Evolutionary conservation across 2,113 vertebrate genomes (phyloP).

Genomic region (Anas platyrhynchos): DNA sequence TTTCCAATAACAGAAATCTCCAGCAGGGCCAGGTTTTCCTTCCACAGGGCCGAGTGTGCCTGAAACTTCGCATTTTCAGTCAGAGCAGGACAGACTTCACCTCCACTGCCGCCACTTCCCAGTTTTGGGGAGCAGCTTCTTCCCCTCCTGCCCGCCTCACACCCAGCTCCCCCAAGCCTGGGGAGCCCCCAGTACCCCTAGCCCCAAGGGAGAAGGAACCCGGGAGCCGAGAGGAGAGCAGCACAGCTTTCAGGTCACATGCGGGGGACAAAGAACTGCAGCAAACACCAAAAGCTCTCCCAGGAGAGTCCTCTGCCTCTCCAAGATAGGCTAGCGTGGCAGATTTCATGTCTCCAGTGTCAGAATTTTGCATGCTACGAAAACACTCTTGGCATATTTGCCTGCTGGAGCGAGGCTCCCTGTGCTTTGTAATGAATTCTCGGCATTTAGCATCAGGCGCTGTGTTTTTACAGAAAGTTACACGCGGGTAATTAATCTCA

Average conservation of each 20-base stretch:
- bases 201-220: not conserved
- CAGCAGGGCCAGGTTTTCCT: not conserved
- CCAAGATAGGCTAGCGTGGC: not conserved
- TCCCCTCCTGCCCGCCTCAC: not conserved
- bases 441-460: not conserved
- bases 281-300: not conserved
- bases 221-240: not conserved
- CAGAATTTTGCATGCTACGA: not conserved
- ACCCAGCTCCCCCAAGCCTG: not conserved
- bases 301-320: not conserved
- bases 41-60: not conserved
- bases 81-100: not conserved
- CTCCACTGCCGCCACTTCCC: not conserved
- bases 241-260: not conserved
- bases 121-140: not conserved
- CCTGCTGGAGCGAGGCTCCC: not conserved
- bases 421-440: constrained; percentile 51
- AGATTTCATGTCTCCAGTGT: not conserved
- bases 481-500: constrained; percentile 64
- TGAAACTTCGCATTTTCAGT: not conserved
- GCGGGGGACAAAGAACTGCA: constrained; percentile 30
- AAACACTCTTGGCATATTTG: not conserved
- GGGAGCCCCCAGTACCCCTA: not conserved
- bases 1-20: not conserved
- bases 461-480: constrained; percentile 63